phyloP scores from a whole-genome alignment of 2,113 vertebrate species.

The Leptodactylus fuscus region DNA sequence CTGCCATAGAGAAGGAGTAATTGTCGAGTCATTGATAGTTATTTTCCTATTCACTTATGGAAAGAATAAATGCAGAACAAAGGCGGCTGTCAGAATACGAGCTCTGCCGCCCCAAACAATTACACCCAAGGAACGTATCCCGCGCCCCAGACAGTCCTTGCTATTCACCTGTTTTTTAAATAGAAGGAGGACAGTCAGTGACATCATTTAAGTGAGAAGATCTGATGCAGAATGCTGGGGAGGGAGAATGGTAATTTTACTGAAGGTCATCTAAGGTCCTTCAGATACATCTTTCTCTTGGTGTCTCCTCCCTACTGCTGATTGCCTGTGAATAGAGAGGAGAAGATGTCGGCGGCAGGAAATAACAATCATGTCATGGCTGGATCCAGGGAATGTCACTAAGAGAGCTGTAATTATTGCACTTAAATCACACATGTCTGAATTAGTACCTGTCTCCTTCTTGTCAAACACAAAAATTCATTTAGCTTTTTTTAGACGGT shows the following conservation, averaged over 20 bases:
- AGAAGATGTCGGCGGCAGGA: slow-evolving; percentile 29
- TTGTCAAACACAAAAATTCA: slow-evolving; percentile 53
- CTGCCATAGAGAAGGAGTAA: slow-evolving; percentile 65
- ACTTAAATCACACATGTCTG: slow-evolving; percentile 66
- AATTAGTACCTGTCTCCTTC: slow-evolving; percentile 61
- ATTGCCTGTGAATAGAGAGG: slow-evolving; percentile 69
- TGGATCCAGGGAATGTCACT: slow-evolving; percentile 62
- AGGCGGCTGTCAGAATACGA: slow-evolving; percentile 69
- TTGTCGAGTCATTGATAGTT: slow-evolving; percentile 62
- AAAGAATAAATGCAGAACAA: slow-evolving; percentile 61
- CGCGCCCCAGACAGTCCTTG: slow-evolving; percentile 59
- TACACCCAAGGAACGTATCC: slow-evolving; percentile 45
- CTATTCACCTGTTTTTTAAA: slow-evolving; percentile 69
- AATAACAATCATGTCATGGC: slow-evolving; percentile 53
- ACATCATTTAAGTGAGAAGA: slow-evolving; percentile 7
- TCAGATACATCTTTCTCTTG: slow-evolving; percentile 64
- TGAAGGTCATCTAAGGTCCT: slow-evolving; percentile 71
- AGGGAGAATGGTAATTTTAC: slow-evolving; percentile 68
- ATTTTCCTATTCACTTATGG: slow-evolving; percentile 66
- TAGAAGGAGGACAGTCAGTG: slow-evolving; percentile 40
- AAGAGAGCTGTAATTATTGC: slow-evolving; percentile 68
- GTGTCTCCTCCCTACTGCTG: slow-evolving; percentile 62
- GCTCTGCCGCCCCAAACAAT: slow-evolving; percentile 66
- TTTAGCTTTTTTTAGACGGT: background rate
- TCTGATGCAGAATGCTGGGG: slow-evolving; percentile 28